Percentiles rank a stretch among this genome's conserved stretches.
These are phyloP conservation scores for Hypercompe scribonia DNA, from an alignment of 2,888 invertebrate genomes.

Conservation along the genomic window DNA sequence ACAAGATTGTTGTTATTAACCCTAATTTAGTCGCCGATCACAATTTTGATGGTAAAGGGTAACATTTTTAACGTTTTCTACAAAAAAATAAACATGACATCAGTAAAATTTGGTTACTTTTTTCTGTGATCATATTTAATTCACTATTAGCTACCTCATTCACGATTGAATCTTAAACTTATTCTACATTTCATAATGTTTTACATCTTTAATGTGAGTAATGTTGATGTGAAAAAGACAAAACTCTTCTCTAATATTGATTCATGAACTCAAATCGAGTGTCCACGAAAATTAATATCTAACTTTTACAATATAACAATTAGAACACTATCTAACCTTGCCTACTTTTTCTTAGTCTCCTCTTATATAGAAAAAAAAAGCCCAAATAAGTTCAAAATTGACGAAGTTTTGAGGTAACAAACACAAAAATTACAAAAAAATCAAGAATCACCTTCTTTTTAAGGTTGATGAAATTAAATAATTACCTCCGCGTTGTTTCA, in stretches of 20 bases:
- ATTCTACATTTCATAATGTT: background rate
- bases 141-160: background rate
- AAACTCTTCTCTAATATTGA: too few relatives aligned
- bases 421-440: background rate
- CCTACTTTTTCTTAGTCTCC: too few relatives aligned
- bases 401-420: background rate
- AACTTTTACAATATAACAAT: background rate
- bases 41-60: constrained; percentile 13
- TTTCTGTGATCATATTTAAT: background rate
- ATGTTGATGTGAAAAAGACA: too few relatives aligned
- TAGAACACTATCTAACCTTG: too few relatives aligned
- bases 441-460: background rate
- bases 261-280: background rate
- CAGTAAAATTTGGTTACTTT: background rate
- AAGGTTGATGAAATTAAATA: background rate
- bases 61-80: background rate
- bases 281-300: background rate
- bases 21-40: constrained; percentile 9
- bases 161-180: background rate
- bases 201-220: background rate
- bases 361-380: too few relatives aligned
- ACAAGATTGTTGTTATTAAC: constrained; percentile 16
- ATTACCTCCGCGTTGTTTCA: background rate
- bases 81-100: background rate
- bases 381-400: background rate